These are phyloP conservation scores for Bradypodion ventrale DNA, from an alignment of 2,797 vertebrate species.

Conservation along the genomic window DNA sequence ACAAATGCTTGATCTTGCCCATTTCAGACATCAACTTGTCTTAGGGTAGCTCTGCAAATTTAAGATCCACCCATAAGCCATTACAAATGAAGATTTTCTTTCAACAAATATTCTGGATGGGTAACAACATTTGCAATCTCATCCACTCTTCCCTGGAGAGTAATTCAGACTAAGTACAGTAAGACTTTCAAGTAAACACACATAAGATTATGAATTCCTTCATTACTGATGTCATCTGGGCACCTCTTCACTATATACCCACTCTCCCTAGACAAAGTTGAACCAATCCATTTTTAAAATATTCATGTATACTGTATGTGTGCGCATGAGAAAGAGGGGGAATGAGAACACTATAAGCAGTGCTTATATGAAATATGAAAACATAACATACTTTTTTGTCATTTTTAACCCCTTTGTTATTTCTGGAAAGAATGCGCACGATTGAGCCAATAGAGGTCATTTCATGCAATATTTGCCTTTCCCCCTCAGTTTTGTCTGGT, in stretches of 20 bases:
- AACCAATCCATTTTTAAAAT: neutral
- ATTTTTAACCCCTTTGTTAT: neutral
- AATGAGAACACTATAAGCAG: too few relatives aligned
- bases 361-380: neutral
- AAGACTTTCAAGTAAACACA: too few relatives aligned
- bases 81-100: neutral
- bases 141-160: too few relatives aligned
- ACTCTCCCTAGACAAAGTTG: neutral
- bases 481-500: neutral
- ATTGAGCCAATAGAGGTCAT: neutral
- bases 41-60: neutral
- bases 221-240: too few relatives aligned
- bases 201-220: too few relatives aligned
- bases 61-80: neutral
- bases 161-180: neutral
- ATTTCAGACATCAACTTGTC: neutral
- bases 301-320: too few relatives aligned
- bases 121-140: neutral
- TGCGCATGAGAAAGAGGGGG: too few relatives aligned
- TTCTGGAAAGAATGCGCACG: neutral
- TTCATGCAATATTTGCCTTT: neutral
- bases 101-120: neutral
- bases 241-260: neutral
- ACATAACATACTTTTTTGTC: neutral
- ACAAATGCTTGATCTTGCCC: neutral